These are phyloP conservation scores for Ganaspis brasiliensis DNA, from an alignment of 2,888 invertebrate genomes.

Conservation along the genomic window DNA sequence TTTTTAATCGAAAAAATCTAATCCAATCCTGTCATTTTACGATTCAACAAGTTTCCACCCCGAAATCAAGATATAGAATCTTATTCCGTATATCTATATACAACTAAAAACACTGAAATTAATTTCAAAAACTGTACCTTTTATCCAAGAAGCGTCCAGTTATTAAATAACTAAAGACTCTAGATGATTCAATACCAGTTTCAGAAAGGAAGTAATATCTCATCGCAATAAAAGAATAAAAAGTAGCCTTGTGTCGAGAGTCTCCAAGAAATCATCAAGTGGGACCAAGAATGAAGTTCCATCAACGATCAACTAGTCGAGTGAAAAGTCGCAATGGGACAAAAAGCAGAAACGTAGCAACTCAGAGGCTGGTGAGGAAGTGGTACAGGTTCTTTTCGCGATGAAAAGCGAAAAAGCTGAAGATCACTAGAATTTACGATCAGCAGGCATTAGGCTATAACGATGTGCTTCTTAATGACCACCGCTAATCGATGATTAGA, in stretches of 20 bases:
- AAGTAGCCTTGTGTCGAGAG: conserved; percentile 2
- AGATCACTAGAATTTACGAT: conserved; percentile 55
- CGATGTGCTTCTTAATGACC: conserved; percentile 61
- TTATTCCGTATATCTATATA: no score
- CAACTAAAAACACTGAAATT: no score
- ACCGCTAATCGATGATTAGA: conserved; percentile 70
- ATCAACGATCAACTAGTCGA: conserved; percentile 33
- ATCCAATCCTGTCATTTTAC: no score
- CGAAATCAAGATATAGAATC: no score
- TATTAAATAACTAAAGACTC: conserved; percentile 25
- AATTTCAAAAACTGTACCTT: neutral
- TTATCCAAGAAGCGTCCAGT: conserved; percentile 38
- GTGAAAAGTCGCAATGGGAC: conserved; percentile 29
- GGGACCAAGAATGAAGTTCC: conserved; percentile 29
- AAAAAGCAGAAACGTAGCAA: conserved; percentile 36
- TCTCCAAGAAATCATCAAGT: conserved; percentile 40
- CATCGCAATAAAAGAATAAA: conserved; percentile 22
- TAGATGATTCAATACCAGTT: conserved; percentile 9
- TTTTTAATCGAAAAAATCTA: neutral
- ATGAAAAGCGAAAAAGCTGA: conserved; percentile 49
- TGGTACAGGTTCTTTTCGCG: conserved; percentile 43
- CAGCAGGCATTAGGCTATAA: conserved; percentile 50
- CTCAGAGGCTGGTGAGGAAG: conserved; percentile 6
- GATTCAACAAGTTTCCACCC: no score
- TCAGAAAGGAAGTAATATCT: conserved; percentile 19